Evolutionary conservation across 2,888 invertebrate species (phyloP).

Genomic region (Ceramica pisi): DNA sequence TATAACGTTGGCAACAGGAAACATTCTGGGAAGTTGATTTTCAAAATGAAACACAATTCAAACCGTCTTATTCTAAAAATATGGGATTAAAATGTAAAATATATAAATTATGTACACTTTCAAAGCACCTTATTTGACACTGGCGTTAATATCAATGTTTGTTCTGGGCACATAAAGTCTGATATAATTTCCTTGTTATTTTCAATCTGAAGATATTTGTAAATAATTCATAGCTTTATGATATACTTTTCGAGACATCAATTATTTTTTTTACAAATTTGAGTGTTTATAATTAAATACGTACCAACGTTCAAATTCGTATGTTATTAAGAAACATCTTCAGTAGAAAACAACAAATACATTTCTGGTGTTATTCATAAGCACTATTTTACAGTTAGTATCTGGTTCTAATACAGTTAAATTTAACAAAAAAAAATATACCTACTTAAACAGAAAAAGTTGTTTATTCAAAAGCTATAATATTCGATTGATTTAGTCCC

Average conservation of each 20-base stretch:
- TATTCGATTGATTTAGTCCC: constrained; percentile 80
- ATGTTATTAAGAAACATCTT: constrained; percentile 43
- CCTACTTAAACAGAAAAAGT: constrained; percentile 77
- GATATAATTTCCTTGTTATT: constrained; percentile 27
- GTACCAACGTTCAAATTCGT: constrained; percentile 20
- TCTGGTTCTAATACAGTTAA: constrained; percentile 80
- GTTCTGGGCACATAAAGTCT: constrained; percentile 74
- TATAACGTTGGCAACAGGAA: constrained; percentile 68
- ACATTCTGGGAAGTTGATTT: constrained; percentile 57
- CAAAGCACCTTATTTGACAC: constrained; percentile 88
- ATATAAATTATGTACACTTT: constrained; percentile 83
- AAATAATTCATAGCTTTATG: constrained; percentile 1
- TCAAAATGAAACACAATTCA: constrained; percentile 70
- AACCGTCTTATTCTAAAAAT: constrained; percentile 79
- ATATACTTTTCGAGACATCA: constrained; percentile 31
- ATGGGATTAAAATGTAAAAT: constrained; percentile 79
- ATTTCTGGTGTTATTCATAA: constrained; percentile 74
- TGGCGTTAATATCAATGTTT: constrained; percentile 80
- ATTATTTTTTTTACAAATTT: constrained; percentile 14
- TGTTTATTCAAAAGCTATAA: constrained; percentile 74
- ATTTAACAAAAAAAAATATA: constrained; percentile 77
- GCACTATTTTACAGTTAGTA: constrained; percentile 79
- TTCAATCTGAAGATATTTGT: constrained; percentile 47
- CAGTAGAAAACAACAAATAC: constrained; percentile 68
- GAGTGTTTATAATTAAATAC: constrained; percentile 12